Conservation (phyloP, 2,113 vertebrate species). For the Cygnus buccinator region DNA sequence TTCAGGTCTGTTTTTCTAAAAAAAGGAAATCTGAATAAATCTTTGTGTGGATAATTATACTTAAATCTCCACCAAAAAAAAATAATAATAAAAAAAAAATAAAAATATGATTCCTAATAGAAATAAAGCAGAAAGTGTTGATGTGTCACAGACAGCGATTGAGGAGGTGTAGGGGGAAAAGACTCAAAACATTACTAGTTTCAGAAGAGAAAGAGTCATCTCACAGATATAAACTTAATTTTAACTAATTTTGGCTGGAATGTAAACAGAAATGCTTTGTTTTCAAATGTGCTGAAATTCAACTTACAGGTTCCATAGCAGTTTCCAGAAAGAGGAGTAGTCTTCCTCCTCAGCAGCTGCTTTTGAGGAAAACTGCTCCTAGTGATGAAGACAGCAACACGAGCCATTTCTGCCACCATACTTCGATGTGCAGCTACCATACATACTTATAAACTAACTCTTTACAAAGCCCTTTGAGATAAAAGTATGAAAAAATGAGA, state of each 20-base stretch:
- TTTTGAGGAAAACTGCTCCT: not conserved
- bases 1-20: not conserved
- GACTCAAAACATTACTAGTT: not conserved
- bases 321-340: not conserved
- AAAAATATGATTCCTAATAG: not conserved
- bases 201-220: not conserved
- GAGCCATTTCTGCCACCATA: not conserved
- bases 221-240: not conserved
- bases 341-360: not conserved
- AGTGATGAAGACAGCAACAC: not conserved
- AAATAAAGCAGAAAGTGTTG: not conserved
- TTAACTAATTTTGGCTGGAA: not conserved
- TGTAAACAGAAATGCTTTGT: not conserved
- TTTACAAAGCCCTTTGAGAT: not conserved
- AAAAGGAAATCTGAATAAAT: not conserved
- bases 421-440: not conserved
- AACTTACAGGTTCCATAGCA: not conserved
- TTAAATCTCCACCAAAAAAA: not conserved
- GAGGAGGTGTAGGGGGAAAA: not conserved
- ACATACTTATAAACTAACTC: not conserved
- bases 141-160: not conserved
- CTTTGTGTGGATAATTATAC: not conserved
- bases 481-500: not conserved
- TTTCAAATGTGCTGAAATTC: not conserved
- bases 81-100: too few relatives aligned